These are phyloP conservation scores for Trinorchestia longiramus DNA, from an alignment of 1,140 invertebrate species.

Conservation along the genomic window DNA sequence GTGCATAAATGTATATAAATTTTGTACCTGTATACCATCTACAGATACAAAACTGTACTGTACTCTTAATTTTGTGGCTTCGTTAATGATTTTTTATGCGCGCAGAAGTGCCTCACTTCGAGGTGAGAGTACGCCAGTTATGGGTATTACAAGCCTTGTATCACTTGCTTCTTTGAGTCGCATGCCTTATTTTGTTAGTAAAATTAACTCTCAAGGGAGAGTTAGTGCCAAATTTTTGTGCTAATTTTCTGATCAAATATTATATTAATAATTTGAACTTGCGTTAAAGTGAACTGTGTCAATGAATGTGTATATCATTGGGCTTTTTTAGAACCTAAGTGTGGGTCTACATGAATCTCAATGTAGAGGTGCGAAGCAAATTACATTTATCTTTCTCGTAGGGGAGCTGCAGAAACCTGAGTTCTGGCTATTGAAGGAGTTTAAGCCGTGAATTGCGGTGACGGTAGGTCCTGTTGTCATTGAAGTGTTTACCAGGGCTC, in stretches of 20 bases:
- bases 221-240: neutral
- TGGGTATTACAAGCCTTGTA: no score
- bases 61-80: no score
- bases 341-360: neutral
- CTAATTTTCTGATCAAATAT: neutral
- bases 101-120: neutral
- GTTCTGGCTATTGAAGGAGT: no score
- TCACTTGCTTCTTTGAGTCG: neutral
- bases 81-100: neutral
- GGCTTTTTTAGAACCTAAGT: neutral
- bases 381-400: neutral
- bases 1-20: neutral
- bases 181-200: neutral
- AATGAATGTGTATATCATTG: neutral
- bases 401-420: no score
- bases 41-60: neutral
- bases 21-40: neutral
- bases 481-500: neutral
- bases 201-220: neutral
- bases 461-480: no score
- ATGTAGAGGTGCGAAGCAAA: neutral
- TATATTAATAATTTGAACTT: neutral
- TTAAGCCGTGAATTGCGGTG: no score
- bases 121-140: neutral
- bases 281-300: neutral